Evolutionary conservation across 1,140 invertebrate species (phyloP).

Genomic region (Gryon sp.): DNA sequence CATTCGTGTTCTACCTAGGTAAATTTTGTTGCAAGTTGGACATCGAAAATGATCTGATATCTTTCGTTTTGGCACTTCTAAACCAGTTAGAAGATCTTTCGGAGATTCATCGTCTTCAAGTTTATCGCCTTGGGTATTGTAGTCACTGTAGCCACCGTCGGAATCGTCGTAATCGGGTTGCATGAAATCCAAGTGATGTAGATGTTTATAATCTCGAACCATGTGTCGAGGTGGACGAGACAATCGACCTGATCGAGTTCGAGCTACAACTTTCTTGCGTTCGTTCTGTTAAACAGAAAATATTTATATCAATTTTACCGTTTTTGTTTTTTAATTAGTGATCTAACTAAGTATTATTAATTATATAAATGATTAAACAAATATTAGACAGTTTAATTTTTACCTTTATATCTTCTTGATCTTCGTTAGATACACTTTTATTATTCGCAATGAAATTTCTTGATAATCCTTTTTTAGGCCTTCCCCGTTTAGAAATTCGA

Average conservation of each 20-base stretch:
- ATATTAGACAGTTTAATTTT: constrained; percentile 38
- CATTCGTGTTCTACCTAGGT: constrained; percentile 80
- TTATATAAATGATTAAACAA: background rate
- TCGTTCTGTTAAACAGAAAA: constrained; percentile 74
- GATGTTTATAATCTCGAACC: constrained; percentile 84
- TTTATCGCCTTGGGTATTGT: constrained; percentile 80
- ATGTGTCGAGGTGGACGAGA: constrained; percentile 85
- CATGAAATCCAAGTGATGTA: constrained; percentile 82
- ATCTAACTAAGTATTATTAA: too few relatives aligned
- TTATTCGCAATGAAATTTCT: constrained; percentile 51
- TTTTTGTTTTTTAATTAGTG: background rate
- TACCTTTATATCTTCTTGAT: constrained; percentile 72
- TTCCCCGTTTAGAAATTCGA: constrained; percentile 72
- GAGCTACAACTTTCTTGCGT: constrained; percentile 81
- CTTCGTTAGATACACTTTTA: constrained; percentile 66
- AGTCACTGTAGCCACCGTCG: constrained; percentile 85
- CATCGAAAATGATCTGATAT: constrained; percentile 81
- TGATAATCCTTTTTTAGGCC: constrained; percentile 72
- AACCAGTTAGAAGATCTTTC: constrained; percentile 73
- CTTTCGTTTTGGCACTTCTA: constrained; percentile 78
- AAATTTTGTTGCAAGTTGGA: constrained; percentile 82
- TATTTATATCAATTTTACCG: background rate
- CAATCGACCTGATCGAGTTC: constrained; percentile 83
- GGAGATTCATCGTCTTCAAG: constrained; percentile 68
- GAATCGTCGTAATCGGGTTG: constrained; percentile 83